Percentiles rank a stretch among this genome's conserved stretches.
These are phyloP conservation scores for Lypha dubia DNA, from an alignment of 2,888 invertebrate species.

Conservation along the genomic window DNA sequence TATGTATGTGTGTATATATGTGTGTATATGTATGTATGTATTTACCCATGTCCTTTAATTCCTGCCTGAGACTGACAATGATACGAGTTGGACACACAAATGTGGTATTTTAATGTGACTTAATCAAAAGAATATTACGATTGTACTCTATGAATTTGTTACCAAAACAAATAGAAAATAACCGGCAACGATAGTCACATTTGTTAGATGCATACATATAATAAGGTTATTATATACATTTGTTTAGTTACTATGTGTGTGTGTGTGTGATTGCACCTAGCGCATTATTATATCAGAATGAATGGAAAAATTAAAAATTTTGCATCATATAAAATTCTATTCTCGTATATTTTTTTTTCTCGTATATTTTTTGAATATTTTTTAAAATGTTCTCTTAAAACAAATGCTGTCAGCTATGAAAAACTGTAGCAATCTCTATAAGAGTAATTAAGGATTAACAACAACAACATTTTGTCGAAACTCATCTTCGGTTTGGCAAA, in stretches of 20 bases:
- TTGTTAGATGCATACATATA: not conserved
- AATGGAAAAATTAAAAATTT: too few species aligned
- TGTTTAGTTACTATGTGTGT: not conserved
- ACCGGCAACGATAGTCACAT: not conserved
- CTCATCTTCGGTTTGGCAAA: too few species aligned
- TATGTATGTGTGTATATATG: not conserved
- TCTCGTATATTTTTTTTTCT: too few species aligned
- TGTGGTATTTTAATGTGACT: slow-evolving; percentile 21
- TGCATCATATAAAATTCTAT: too few species aligned
- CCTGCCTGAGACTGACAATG: not conserved
- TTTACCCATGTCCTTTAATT: slow-evolving; percentile 19
- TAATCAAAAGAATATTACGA: not conserved
- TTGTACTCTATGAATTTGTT: not conserved
- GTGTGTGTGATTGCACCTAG: too few species aligned
- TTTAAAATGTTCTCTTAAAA: too few species aligned
- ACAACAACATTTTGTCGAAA: too few species aligned
- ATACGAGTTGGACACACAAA: not conserved
- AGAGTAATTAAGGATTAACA: too few species aligned
- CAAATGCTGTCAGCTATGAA: too few species aligned
- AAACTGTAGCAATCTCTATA: too few species aligned
- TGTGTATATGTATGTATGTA: slow-evolving; percentile 9
- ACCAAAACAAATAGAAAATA: slow-evolving; percentile 13
- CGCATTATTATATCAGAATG: too few species aligned
- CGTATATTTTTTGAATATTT: too few species aligned
- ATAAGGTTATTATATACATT: not conserved